Percentiles rank a stretch among this genome's conserved stretches.
Evolutionary conservation across 2,888 invertebrate genomes (phyloP).

Genomic region (Mamestra brassicae): DNA sequence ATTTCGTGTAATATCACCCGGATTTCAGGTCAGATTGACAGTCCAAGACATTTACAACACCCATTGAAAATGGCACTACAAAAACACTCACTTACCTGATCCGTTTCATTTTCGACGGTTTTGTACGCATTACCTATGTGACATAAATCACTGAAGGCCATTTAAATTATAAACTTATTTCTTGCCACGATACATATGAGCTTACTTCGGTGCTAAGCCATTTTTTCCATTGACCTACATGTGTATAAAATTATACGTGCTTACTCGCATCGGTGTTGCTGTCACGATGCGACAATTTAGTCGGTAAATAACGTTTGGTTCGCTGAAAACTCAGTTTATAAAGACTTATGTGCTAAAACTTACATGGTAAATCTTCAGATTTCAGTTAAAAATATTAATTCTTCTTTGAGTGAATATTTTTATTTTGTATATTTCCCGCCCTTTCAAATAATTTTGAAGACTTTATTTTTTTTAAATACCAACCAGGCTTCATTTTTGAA

Average conservation of each 20-base stretch:
- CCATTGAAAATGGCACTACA: slow-evolving; percentile 80
- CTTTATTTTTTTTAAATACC: slow-evolving; percentile 62
- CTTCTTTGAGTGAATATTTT: slow-evolving; percentile 41
- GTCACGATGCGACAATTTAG: slow-evolving; percentile 68
- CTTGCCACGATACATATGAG: slow-evolving; percentile 90
- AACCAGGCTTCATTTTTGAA: slow-evolving; percentile 27
- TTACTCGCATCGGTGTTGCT: slow-evolving; percentile 87
- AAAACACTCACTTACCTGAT: slow-evolving; percentile 87
- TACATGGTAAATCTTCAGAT: slow-evolving; percentile 64
- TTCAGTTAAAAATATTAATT: slow-evolving; percentile 51
- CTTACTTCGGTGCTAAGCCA: slow-evolving; percentile 88
- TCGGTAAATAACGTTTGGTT: slow-evolving; percentile 48
- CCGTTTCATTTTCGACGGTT: slow-evolving; percentile 89
- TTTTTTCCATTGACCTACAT: slow-evolving; percentile 91
- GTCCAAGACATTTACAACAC: slow-evolving; percentile 87
- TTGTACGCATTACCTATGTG: slow-evolving; percentile 89
- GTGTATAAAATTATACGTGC: slow-evolving; percentile 88
- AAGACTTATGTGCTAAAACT: slow-evolving; percentile 60
- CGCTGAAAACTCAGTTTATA: slow-evolving; percentile 23
- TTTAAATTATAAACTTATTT: slow-evolving; percentile 90
- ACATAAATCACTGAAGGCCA: slow-evolving; percentile 91
- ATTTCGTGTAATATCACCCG: slow-evolving; percentile 80
- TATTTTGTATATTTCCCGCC: slow-evolving; percentile 78
- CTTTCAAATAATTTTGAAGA: slow-evolving; percentile 64
- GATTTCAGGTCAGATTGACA: slow-evolving; percentile 89